Base-by-base conservation (phyloP, 2,113 vertebrate genomes). In the Eulemur rufifrons region DNA sequence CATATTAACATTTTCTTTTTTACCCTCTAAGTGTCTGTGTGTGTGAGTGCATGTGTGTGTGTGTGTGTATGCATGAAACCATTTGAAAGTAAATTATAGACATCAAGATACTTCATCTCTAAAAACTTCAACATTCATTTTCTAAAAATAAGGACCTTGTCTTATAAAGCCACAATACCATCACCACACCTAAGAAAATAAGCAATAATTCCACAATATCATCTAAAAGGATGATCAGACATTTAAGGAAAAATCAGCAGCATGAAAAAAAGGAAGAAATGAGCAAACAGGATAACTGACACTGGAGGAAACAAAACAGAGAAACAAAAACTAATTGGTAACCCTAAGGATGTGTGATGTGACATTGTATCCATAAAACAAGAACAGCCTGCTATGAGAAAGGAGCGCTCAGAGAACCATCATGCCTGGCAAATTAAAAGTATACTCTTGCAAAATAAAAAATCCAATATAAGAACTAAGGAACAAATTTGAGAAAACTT, bases 131-230 rank as follows among this genome's bases (percentile, higher is more conserved):
- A 54, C 13, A 56, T 68, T 68, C 27, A 23, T 80, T 86, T 78
- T 90, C 56, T 87, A 84, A 89, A 78, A 74, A 76, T 94, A 94
- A 95, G 18, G 21, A 59, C 15, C 32, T 52, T 86, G 96, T 86
- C n/a, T 74, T 78, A 47, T 59, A 61, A 68, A 59, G 68, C 27
- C 13, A 89, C 9, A 69, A 45, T 94, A 32, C 13, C 37, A n/a
- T 81, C 12, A 76, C 76, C 21, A 59, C 8, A 52, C 14, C 34
- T 80, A 77, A 93, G 77, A 93, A 54, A 85, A 77, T 66, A 15
- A 76, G 77, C 10, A 85, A 11, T 37, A 80, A 69, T 93, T 71
- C 8, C 13, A 18, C 37, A 83, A 32, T 74, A 52, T 81, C 73
- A 68, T 68, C 50, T 92, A 59, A 32, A n/a, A 11, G 23, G n/a